Percentiles rank a stretch among this genome's conserved stretches.
Evolutionary conservation across 2,113 vertebrate genomes (phyloP).

Genomic region (Colius striatus): DNA sequence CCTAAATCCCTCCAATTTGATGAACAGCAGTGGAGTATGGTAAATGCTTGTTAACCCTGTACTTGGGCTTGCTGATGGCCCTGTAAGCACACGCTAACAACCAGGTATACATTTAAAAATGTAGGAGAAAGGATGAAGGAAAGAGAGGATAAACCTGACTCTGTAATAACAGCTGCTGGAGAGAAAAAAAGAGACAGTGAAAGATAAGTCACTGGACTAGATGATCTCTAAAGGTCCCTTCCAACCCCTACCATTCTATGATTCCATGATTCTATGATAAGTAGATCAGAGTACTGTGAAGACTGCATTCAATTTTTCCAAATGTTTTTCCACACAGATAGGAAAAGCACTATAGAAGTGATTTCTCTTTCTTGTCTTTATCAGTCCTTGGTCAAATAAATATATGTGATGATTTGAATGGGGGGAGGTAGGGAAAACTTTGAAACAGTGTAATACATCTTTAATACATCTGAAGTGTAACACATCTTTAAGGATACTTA

Average conservation of each 20-base stretch:
- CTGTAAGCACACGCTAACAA: neutral
- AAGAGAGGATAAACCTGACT: neutral
- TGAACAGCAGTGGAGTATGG: neutral
- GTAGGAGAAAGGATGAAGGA: neutral
- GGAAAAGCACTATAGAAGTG: neutral
- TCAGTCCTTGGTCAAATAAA: neutral
- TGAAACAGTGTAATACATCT: neutral
- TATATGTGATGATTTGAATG: neutral
- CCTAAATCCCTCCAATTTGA: neutral
- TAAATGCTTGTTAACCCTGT: neutral
- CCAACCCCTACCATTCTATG: too few relatives aligned
- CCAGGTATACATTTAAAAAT: neutral
- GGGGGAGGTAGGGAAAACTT: neutral
- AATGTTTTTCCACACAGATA: neutral
- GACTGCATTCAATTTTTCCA: neutral
- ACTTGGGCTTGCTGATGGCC: neutral
- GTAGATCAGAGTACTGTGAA: neutral
- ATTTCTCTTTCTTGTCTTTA: neutral
- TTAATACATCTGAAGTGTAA: neutral
- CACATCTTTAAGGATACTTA: constrained; percentile 74
- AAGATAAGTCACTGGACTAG: neutral
- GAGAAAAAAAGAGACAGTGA: neutral
- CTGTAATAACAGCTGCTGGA: neutral
- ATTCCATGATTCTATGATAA: neutral
- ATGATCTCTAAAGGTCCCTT: too few relatives aligned